phyloP scores from a whole-genome alignment of 2,797 vertebrate species.

The Enteromius trimaculatus region DNA sequence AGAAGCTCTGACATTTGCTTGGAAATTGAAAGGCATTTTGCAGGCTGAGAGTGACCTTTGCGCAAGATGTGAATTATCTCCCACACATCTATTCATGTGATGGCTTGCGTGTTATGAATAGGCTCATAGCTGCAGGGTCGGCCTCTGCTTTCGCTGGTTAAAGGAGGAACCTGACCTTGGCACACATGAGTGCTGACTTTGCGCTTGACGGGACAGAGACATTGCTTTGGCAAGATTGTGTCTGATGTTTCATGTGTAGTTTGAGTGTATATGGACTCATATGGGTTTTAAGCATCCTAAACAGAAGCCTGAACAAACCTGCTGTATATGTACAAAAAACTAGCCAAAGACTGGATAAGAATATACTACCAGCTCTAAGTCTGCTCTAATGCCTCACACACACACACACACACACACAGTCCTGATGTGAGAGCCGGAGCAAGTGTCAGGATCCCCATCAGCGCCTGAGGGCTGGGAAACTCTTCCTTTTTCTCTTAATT shows the following conservation, averaged over 20 bases:
- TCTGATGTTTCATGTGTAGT: not conserved
- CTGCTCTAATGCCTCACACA: not conserved
- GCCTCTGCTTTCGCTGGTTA: conserved; percentile 61
- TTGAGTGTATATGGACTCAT: not conserved
- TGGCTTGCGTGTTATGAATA: conserved; percentile 73
- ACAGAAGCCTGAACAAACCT: not conserved
- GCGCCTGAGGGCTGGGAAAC: conserved; percentile 33
- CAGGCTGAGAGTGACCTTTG: conserved; percentile 72
- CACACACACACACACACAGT: not conserved
- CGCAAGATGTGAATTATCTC: conserved; percentile 61
- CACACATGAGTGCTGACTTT: not conserved
- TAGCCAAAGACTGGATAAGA: not conserved
- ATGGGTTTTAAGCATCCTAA: not conserved
- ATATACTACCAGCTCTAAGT: not conserved
- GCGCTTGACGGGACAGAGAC: not conserved
- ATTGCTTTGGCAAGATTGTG: not conserved
- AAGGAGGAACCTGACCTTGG: conserved; percentile 69
- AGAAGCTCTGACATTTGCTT: conserved; percentile 59
- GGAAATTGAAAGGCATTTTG: conserved; percentile 51
- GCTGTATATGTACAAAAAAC: not conserved
- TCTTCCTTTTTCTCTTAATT: conserved; percentile 47
- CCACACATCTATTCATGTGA: conserved; percentile 69
- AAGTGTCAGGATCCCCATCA: conserved; percentile 39
- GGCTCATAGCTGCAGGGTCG: conserved; percentile 70
- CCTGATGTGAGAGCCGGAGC: conserved; percentile 1